Evolutionary conservation across 2,113 vertebrate species (phyloP), one percentile per base, ranked within the genome.

Genomic region (Parus major): DNA sequence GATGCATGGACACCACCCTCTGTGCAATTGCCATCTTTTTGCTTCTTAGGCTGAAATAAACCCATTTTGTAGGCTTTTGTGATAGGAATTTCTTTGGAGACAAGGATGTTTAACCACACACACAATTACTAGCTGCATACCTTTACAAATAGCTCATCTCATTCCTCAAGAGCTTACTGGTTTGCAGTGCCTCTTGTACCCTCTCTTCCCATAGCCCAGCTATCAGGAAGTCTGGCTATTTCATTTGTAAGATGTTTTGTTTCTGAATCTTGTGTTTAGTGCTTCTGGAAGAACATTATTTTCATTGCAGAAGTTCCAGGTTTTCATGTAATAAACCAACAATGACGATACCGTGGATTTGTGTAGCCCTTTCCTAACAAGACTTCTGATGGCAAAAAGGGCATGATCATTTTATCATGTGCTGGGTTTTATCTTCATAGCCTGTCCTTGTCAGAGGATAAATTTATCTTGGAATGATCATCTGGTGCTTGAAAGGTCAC

Each of bases 401-500:
- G 50, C 50, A 72, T 2, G 2, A 69, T 44, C n/a, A 42, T 72
- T 94, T 91, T 92, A 56, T 65, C 18, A 13, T 69, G 50, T 12
- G 19, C 39, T 33, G 33, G 39, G 12, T 29, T 95, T 93, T 90
- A 80, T 86, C 83, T 96, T 95, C 64, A 69, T 86, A 65, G 33
- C 16, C 42, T 80, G 66, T 53, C 46, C 47, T 53, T 95, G 88
- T 47, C 71, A 82, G 59, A 72, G 79, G 55, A 82, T 42, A 77
- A 86, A 81, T 55, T 55, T 35, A 56, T 81, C 55, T 59, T 66
- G 27, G 56, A 91, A 61, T 46, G 18, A 63, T 87, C 19, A 25
- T 53, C 71, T 59, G 35, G 50, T 63, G 27, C 61, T 75, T 44
- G 27, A 95, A 92, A 95, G 84, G 73, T 96, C 64, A 92, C 42